Percentiles rank a stretch among this genome's conserved stretches.
These are phyloP conservation scores for Campoplex nolae DNA, from an alignment of 2,888 invertebrate species.

Conservation along the genomic window DNA sequence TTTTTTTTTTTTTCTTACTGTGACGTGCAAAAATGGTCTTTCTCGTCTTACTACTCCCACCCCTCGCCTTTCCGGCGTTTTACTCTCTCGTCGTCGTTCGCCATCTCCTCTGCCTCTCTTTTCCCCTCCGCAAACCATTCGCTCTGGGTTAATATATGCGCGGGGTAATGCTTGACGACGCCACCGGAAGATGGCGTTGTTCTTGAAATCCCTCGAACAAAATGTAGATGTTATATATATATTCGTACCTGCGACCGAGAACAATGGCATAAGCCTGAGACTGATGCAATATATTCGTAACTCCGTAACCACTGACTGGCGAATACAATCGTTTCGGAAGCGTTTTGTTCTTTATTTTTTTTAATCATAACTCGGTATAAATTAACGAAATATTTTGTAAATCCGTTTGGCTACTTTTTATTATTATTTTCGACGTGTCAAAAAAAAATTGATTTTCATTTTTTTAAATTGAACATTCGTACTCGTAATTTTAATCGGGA, in stretches of 20 bases:
- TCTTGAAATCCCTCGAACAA: background rate
- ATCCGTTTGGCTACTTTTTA: background rate
- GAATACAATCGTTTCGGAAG: background rate
- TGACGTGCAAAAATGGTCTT: conserved; percentile 69
- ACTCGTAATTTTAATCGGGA: background rate
- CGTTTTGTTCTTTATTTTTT: background rate
- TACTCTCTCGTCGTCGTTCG: conserved; percentile 22
- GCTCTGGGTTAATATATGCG: conserved; percentile 48
- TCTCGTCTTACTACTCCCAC: conserved; percentile 23
- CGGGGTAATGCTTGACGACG: conserved; percentile 21
- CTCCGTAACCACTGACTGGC: background rate
- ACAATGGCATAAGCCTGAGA: background rate
- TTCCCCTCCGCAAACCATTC: conserved; percentile 15
- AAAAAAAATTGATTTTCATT: background rate
- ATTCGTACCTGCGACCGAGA: background rate
- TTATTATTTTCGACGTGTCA: background rate
- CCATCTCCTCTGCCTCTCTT: conserved; percentile 14
- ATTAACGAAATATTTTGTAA: background rate
- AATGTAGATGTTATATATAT: background rate
- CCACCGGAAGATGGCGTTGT: conserved; percentile 38
- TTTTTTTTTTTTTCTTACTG: conserved; percentile 13
- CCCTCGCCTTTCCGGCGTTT: conserved; percentile 2
- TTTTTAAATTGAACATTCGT: background rate
- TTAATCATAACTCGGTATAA: background rate
- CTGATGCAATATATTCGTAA: background rate